Evolutionary conservation across 2,113 vertebrate genomes (phyloP), one percentile per base, ranked within the genome.

Genomic region (Oncorhynchus masou): DNA sequence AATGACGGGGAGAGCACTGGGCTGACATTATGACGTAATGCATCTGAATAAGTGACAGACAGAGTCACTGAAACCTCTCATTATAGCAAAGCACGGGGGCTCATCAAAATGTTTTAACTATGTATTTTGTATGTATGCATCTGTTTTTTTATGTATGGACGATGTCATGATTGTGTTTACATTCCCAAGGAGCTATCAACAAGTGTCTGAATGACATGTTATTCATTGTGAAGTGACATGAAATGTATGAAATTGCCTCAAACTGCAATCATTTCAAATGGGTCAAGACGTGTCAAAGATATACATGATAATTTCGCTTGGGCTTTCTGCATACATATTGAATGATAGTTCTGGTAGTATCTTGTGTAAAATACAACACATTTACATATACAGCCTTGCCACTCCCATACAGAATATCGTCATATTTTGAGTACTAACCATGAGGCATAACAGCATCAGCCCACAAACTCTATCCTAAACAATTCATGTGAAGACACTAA

Each of bases 31-130:
- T 15, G 49, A 51, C 3, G 0, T 60, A 22, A 60, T 34, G 16
- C 57, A 60, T 5, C 49, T 51, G 20, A 60, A 19, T 60, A 60
- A 22, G 78, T 84, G 29, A 29, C 31, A 7, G 68, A 29, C 70
- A 68, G 57, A 70, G 13, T n/a, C 15, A 70, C 64, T 20, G 48
- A 12, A 31, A 15, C 70, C 6, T 76, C 77, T 69, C 45, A 39
- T 20, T 68, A 83, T 86, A 90, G 87, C 80, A 74, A 81, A 80
- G 79, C 89, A 83, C 86, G 83, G 86, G 80, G 81, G 67, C 51
- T 78, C 57, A 31, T 76, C 68, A 24, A 57, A 39, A n/a, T 66
- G 39, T n/a, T 22, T 79, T 71, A 74, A 60, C 60, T 57, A 57
- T 60, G 62, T 59, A 59, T 70, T 59, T 87, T 79, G 77, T 88